Evolutionary conservation across 1,140 invertebrate genomes (phyloP).

Genomic region (Microplitis mediator): DNA sequence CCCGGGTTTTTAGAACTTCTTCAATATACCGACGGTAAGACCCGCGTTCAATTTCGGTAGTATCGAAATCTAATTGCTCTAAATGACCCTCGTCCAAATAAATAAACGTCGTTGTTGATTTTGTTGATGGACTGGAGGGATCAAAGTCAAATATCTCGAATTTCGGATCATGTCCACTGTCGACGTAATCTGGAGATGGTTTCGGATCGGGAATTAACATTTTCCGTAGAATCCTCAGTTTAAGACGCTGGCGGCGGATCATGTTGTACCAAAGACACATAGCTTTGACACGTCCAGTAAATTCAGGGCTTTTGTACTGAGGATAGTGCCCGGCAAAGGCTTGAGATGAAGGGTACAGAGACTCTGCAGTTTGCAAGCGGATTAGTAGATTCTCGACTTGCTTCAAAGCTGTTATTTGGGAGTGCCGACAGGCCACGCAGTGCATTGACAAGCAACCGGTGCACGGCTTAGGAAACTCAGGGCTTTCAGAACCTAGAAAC

Average conservation of each 20-base stretch:
- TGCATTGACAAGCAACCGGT: conserved; percentile 73
- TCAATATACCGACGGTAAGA: conserved; percentile 81
- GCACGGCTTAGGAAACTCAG: conserved; percentile 45
- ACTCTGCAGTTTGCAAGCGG: conserved; percentile 76
- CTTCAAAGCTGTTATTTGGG: conserved; percentile 73
- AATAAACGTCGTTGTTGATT: conserved; percentile 38
- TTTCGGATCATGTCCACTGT: too few relatives aligned
- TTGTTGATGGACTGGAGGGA: conserved; percentile 35
- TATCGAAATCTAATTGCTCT: conserved; percentile 46
- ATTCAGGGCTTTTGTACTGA: conserved; percentile 70
- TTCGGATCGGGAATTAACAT: conserved; percentile 66
- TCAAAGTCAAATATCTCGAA: conserved; percentile 33
- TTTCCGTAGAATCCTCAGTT: conserved; percentile 78
- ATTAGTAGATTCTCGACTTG: conserved; percentile 75
- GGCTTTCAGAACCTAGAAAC: conserved; percentile 27
- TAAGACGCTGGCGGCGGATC: conserved; percentile 80
- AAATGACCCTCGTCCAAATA: conserved; percentile 42
- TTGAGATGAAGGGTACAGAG: conserved; percentile 83
- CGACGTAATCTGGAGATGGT: conserved; percentile 35
- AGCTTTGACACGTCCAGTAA: conserved; percentile 73
- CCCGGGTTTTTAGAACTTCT: conserved; percentile 83
- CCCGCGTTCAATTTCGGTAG: conserved; percentile 52
- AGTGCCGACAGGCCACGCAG: conserved; percentile 71
- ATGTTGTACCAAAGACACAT: conserved; percentile 92
- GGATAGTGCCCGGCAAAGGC: conserved; percentile 77